Percentiles rank a stretch among this genome's conserved stretches.
Conservation (phyloP, 2,113 vertebrate genomes). For the Sisor rabdophorus region DNA sequence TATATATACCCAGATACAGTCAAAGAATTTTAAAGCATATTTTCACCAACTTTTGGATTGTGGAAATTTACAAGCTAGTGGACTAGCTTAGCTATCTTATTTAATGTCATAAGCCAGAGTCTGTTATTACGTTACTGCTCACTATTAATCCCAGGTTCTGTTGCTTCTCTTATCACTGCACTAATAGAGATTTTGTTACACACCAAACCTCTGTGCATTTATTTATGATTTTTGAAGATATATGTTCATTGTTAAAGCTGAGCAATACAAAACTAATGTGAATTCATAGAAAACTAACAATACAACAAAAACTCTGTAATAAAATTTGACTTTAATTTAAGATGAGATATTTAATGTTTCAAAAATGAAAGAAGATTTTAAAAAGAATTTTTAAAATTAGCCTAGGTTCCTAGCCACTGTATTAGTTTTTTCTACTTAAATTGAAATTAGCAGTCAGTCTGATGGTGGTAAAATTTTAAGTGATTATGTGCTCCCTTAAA, state of each 20-base stretch:
- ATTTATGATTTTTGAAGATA: conserved; percentile 55
- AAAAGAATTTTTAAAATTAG: too few species aligned
- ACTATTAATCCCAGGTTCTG: conserved; percentile 31
- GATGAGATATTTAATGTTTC: neutral
- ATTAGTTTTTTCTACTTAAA: too few species aligned
- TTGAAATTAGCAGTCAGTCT: conserved; percentile 7
- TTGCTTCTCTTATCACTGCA: conserved; percentile 43
- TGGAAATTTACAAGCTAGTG: neutral
- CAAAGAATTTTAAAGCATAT: too few species aligned
- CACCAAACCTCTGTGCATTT: conserved; percentile 51
- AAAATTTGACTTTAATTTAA: neutral
- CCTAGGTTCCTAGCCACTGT: too few species aligned
- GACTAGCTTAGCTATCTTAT: neutral
- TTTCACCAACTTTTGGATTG: too few species aligned
- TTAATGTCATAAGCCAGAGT: conserved; percentile 24
- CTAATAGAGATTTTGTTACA: conserved; percentile 31
- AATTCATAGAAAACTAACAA: neutral
- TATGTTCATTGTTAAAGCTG: conserved; percentile 29
- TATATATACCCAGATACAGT: neutral
- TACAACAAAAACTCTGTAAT: neutral
- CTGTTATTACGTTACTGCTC: conserved; percentile 5
- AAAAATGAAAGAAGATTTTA: too few species aligned
- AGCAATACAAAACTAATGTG: neutral
- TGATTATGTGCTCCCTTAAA: conserved; percentile 55
- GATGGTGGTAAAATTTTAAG: conserved; percentile 46